Evolutionary conservation across 1,140 invertebrate species (phyloP), one percentile per base, ranked within the genome.

Genomic region (Euura saliciscinereae): DNA sequence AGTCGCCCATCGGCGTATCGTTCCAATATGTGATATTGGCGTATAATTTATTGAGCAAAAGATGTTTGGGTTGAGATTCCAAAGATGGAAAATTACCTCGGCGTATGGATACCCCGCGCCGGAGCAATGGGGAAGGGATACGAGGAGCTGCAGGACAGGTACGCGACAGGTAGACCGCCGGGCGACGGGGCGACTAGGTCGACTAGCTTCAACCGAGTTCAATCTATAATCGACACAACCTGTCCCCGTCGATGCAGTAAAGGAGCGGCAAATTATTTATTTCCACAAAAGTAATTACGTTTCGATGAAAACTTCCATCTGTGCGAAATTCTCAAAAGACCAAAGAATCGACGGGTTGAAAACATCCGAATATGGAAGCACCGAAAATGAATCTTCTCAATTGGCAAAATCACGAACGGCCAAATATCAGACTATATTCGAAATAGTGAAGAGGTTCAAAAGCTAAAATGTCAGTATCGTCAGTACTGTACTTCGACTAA

Each of bases 181-280:
- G 28, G 0, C 28, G 28, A 28, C 28, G 28, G 28, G 28, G 28
- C 28, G 28, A 28, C 28, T 28, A 1, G 28, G 28, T 28, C 28
- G 28, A 28, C 28, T 28, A 28, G 28, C 28, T 28, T 28, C 28
- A 28, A n/a, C 51, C 3, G 13, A 11, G 8, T 59, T n/a, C 51
- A n/a, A 59, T 59, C 51, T 59, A n/a, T 59, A 59, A 59, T n/a
- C 51, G 51, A 59, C 13, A 59, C 13, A 59, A 59, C 51, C 51
- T 59, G 51, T 59, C 51, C 51, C 51, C 51, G 51, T 28, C 28
- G 28, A 28, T 28, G 28, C 28, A 28, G 28, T 28, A 28, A 1
- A 28, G 28, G 28, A 28, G 28, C 28, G 13, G 51, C 51, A n/a
- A 59, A 59, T 59, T 59, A 59, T 59, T 59, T n/a, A 59, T 59